Percentiles rank a stretch among this genome's conserved stretches.
These are phyloP conservation scores for Sparidentex hasta DNA, from an alignment of 2,797 vertebrate species.

Conservation along the genomic window DNA sequence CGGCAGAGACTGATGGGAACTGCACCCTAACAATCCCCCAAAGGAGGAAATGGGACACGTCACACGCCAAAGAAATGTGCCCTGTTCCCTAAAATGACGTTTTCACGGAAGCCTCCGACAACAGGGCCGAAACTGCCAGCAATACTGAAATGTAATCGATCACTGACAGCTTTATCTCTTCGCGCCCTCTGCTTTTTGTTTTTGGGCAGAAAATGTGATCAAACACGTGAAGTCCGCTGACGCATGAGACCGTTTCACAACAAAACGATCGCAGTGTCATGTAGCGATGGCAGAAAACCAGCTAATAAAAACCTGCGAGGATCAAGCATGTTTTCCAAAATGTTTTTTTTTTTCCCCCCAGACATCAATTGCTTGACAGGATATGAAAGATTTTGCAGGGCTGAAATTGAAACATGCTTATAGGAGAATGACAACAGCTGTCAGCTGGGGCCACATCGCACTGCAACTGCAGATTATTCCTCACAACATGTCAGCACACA, in stretches of 20 bases:
- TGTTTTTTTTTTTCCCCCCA: not conserved
- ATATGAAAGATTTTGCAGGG: conserved; percentile 35
- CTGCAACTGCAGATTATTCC: not conserved
- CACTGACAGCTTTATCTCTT: not conserved
- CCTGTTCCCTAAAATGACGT: conserved; percentile 53
- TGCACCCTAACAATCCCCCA: not conserved
- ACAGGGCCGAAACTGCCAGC: not conserved
- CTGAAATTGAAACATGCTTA: conserved; percentile 38
- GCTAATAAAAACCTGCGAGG: conserved; percentile 15
- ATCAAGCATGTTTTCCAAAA: conserved; percentile 21
- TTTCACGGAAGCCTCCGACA: conserved; percentile 21
- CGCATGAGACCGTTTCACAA: not conserved
- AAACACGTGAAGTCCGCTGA: not conserved
- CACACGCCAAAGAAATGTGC: conserved; percentile 2
- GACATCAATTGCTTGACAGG: conserved; percentile 41
- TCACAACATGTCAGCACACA: not conserved
- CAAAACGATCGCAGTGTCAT: not conserved
- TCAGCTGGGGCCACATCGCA: conserved; percentile 31
- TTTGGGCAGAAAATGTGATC: not conserved
- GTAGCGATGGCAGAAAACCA: not conserved
- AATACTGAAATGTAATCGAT: not conserved
- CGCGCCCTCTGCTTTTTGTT: not conserved
- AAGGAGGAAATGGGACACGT: conserved; percentile 44
- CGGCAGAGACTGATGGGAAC: conserved; percentile 45
- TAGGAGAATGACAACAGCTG: conserved; percentile 36